phyloP scores from a whole-genome alignment of 2,113 vertebrate species.

The Catharus bicknelli region DNA sequence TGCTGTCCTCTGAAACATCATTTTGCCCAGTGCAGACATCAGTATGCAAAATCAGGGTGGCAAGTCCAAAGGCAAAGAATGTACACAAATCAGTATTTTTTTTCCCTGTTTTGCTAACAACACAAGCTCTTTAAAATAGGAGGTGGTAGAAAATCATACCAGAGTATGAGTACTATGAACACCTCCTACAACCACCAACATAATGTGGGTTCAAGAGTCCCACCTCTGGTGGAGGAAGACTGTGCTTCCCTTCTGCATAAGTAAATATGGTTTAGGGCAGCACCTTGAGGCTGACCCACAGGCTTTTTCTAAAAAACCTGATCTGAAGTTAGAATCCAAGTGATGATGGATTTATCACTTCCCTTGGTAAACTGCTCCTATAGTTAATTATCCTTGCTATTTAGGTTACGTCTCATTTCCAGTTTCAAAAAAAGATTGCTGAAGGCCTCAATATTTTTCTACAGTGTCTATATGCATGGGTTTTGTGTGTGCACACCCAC shows the following conservation, averaged over 20 bases:
- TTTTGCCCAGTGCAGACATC: background rate
- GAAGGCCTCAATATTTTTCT: background rate
- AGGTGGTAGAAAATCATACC: background rate
- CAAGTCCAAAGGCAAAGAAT: background rate
- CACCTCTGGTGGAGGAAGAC: background rate
- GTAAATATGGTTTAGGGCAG: background rate
- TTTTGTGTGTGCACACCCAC: background rate
- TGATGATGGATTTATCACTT: constrained; percentile 59
- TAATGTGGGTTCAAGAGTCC: background rate
- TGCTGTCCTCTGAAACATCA: background rate
- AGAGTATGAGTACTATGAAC: background rate
- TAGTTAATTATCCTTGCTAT: constrained; percentile 58
- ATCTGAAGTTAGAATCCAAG: background rate
- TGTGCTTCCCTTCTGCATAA: background rate
- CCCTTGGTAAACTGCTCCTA: constrained; percentile 40
- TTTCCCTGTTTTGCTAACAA: background rate
- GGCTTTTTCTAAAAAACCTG: background rate
- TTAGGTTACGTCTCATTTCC: constrained; percentile 60
- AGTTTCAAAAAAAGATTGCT: background rate
- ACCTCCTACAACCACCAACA: background rate
- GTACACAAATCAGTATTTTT: background rate
- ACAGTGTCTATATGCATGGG: background rate
- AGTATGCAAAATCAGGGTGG: background rate
- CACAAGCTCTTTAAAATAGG: background rate
- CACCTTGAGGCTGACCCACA: background rate